phyloP scores from a whole-genome alignment of 2,797 vertebrate genomes.

The Gymnopithys bicolor region DNA sequence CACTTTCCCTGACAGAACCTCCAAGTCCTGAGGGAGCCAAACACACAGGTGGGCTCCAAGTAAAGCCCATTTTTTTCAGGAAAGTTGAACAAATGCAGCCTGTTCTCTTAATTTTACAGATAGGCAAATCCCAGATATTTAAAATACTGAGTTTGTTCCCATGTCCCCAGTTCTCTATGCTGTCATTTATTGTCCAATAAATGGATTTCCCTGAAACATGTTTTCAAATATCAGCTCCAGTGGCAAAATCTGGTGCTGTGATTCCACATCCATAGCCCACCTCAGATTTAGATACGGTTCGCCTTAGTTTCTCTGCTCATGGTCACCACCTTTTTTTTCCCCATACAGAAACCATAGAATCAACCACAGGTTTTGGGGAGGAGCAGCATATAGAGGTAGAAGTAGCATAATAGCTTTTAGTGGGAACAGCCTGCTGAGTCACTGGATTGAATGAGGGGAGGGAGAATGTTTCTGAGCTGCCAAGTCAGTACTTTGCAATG shows the following conservation, averaged over 20 bases:
- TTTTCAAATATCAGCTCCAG: background rate
- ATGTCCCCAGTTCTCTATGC: background rate
- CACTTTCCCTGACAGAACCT: background rate
- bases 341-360: background rate
- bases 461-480: background rate
- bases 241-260: background rate
- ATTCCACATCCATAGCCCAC: background rate
- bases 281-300: accelerated
- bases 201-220: background rate
- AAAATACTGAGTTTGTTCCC: background rate
- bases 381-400: background rate
- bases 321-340: background rate
- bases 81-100: background rate
- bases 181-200: background rate
- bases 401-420: background rate
- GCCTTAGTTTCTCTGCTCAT: background rate
- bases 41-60: background rate
- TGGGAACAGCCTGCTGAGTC: background rate
- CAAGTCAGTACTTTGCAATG: background rate
- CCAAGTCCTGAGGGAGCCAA: background rate
- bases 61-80: background rate
- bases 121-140: background rate
- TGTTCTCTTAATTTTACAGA: background rate
- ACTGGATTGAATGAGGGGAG: background rate
- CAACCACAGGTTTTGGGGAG: background rate